Percentiles rank a stretch among this genome's conserved stretches.
phyloP scores from a whole-genome alignment of 2,113 vertebrate species.

The Catharus fuscescens region DNA sequence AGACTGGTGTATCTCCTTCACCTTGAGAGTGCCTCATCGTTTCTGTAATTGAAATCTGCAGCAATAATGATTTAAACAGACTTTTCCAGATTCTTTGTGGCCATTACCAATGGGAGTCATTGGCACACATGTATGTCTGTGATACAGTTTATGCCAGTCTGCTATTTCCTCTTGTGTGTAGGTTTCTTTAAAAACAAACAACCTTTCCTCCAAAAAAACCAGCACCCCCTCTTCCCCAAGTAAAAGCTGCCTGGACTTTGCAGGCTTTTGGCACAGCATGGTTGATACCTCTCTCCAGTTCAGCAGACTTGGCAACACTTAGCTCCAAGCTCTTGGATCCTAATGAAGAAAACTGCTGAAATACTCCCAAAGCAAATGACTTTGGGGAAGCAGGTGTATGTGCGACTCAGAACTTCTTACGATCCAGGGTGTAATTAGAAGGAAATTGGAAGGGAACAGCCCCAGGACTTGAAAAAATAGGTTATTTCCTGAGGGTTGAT shows the following conservation, averaged over 20 bases:
- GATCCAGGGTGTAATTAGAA: background rate
- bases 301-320: background rate
- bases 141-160: background rate
- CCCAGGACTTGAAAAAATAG: conserved; percentile 5
- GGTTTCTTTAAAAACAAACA: background rate
- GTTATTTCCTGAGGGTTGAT: conserved; percentile 2
- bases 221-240: background rate
- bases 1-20: background rate
- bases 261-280: background rate
- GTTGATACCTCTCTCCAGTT: conserved; percentile 10
- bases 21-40: background rate
- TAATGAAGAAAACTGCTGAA: conserved; percentile 39
- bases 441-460: background rate
- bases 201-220: background rate
- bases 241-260: background rate
- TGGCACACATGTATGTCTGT: background rate
- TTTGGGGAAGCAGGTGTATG: background rate
- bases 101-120: background rate
- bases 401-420: background rate
- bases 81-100: background rate
- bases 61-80: background rate
- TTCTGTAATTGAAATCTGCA: background rate
- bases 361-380: background rate
- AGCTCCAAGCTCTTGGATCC: background rate
- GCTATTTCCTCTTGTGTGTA: background rate